Evolutionary conservation across 1,140 invertebrate species (phyloP), one percentile per base, ranked within the genome.

Genomic region (Drosophila kohkoa): DNA sequence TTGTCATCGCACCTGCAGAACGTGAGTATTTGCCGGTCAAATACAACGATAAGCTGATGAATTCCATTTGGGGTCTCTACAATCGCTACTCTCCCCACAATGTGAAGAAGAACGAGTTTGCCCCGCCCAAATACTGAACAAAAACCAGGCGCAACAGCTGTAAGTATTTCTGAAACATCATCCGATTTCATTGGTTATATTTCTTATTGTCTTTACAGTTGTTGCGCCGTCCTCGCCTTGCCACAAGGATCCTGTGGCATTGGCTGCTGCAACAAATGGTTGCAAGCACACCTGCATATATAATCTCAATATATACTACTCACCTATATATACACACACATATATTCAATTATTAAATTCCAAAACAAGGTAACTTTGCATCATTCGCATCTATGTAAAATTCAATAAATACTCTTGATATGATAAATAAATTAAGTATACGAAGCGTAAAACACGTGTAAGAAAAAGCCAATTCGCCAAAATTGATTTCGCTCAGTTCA

Each of bases 61-160:
- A 97, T 91, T 97, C 96, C 88, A 97, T 98, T 91, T 98, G 97
- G 97, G 97, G 97, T 7, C 92, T 96, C 57, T 98, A 98, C 93
- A 98, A 98, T 91, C 95, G 96, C 48, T 97, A 97, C 87, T 97
- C 96, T 1, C 96, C 96, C 1, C 96, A 97, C 83, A 97, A 97
- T 91, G 95, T 97, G 72, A 97, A 97, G 93, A 96, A 96, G 86
- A 95, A 96, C 81, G 95, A 95, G 76, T 95, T 96, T 82, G 94
- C 93, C 68, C 83, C 93, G 80, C 92, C 67, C 41, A 69, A 93
- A 74, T 92, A 81, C 71, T 91, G 87, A 92, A 93, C 93, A 71
- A 85, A 85, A 60, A 2, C 28, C 8, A 11, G 71, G 81, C 93
- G 90, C 93, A 93, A 90, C 92, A 92, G 94, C 35, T 70, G 81